Evolutionary conservation across 2,113 vertebrate species (phyloP).

Genomic region (Psilopogon haemacephalus): DNA sequence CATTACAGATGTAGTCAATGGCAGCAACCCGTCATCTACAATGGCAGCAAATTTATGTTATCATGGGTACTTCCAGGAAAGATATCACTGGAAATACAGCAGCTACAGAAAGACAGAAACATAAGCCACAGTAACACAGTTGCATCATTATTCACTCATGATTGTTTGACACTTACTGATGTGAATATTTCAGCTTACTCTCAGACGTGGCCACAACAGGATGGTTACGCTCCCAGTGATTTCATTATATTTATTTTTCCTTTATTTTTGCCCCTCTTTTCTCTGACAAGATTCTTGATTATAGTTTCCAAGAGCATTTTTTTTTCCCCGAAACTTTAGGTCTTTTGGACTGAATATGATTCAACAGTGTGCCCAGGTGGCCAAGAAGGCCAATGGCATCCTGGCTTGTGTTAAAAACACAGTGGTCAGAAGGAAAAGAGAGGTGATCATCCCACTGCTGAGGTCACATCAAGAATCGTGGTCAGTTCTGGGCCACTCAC

Average conservation of each 20-base stretch:
- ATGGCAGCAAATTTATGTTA: background rate
- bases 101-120: background rate
- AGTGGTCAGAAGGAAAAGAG: no score
- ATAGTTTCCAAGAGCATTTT: background rate
- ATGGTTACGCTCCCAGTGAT: background rate
- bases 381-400: no score
- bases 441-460: no score
- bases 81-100: background rate
- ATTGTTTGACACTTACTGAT: background rate
- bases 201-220: background rate
- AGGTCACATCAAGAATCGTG: no score
- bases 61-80: background rate
- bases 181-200: background rate
- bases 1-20: rapidly evolving
- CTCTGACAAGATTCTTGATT: background rate
- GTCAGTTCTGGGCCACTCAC: no score
- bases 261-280: background rate
- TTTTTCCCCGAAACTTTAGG: background rate
- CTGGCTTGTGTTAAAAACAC: no score
- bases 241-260: background rate
- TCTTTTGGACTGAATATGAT: background rate
- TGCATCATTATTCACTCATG: background rate
- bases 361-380: no score
- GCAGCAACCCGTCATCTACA: background rate
- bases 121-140: background rate